phyloP scores from a whole-genome alignment of 2,888 invertebrate genomes.

The Stegana nigrithorax region DNA sequence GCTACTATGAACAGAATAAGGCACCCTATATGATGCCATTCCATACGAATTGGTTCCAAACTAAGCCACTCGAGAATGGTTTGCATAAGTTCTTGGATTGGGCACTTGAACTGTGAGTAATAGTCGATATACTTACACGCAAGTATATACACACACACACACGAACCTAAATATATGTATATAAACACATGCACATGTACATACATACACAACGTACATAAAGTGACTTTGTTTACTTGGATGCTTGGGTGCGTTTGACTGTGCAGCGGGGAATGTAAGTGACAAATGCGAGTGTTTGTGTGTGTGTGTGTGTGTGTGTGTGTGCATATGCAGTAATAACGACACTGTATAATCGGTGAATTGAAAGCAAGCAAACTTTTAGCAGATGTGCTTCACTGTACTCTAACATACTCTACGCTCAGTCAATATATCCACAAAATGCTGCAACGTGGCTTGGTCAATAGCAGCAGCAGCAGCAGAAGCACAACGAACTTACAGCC shows the following conservation, averaged over 20 bases:
- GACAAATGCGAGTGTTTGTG: not conserved
- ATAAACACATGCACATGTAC: not conserved
- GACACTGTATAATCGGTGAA: too few relatives aligned
- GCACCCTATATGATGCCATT: conserved; percentile 96
- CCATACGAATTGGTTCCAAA: conserved; percentile 97
- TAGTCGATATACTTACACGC: not conserved
- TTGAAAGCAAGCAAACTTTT: too few relatives aligned
- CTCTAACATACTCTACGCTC: too few relatives aligned
- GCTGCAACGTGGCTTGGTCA: too few relatives aligned
- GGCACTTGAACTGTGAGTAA: conserved; percentile 78
- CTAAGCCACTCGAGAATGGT: conserved; percentile 83
- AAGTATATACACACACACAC: not conserved
- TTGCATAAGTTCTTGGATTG: conserved; percentile 88
- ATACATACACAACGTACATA: not conserved
- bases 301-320: conserved; percentile 3
- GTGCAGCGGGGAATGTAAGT: not conserved
- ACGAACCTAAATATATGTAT: too few relatives aligned
- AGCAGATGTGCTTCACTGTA: too few relatives aligned
- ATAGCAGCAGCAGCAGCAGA: too few relatives aligned
- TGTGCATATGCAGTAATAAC: not conserved
- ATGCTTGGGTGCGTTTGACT: not conserved
- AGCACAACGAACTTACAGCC: too few relatives aligned
- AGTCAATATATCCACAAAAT: too few relatives aligned
- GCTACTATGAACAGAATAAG: conserved; percentile 87
- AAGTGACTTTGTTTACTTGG: not conserved